Evolutionary conservation across 2,113 vertebrate species (phyloP), one percentile per base, ranked within the genome.

Genomic region (Perca fluviatilis): DNA sequence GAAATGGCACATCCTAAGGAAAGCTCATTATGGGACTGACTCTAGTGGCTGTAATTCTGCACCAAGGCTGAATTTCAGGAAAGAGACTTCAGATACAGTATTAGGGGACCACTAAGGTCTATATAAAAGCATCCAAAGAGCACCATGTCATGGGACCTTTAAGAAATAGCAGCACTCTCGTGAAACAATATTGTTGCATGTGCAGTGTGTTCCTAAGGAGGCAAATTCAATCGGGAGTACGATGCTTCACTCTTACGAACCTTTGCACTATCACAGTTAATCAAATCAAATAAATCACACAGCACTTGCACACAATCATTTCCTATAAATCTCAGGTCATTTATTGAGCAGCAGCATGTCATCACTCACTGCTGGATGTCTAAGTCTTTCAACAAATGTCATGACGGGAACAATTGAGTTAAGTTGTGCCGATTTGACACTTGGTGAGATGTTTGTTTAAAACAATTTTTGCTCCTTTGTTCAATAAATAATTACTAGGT

Each of bases 391-490:
- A 25, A 57, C 25, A 25, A 4, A 8, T 18, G 19, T 5, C 12
- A 33, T 19, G 15, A 18, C 5, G 23, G 21, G 9, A 9, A 19
- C 49, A n/a, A 49, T 3, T 9, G 11, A 40, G n/a, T 54, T 16
- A 33, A 19, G 46, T 40, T 81, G 27, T 50, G 79, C 53, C 16
- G 18, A 54, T 72, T 49, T 80, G 77, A 64, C 60, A 65, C 77
- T 40, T 23, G 3, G 25, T 14, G 61, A n/a, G 33, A 18, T 54
- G 21, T 70, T 70, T 47, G 49, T 62, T 51, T 8, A 4, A 63
- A 63, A 46, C 3, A 3, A 10, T 23, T 56, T 43, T 10, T 54
- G 61, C 74, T 30, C 16, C 36, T 46, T 65, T 53, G 27, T 9
- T 43, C 49, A 27, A 51, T 51, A 1, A 74, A 16, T 7, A 21